These are phyloP conservation scores for Odontophorus gujanensis DNA, from an alignment of 2,113 vertebrate species.

Conservation along the genomic window DNA sequence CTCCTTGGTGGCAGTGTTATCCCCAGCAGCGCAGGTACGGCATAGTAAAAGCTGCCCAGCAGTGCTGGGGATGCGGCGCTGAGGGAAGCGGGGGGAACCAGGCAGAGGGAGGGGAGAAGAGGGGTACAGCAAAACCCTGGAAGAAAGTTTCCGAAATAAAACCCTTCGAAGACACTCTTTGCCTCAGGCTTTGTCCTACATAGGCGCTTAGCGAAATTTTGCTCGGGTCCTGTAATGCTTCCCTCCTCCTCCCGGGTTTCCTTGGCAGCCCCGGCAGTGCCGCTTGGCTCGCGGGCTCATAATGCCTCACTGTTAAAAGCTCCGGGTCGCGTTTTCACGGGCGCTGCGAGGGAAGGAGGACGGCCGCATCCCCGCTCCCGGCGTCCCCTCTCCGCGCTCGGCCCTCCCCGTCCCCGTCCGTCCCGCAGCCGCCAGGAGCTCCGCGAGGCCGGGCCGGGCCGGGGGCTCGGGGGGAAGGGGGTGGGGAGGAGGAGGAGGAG, in stretches of 20 bases:
- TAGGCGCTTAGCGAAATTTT: slow-evolving; percentile 35
- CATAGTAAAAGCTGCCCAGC: slow-evolving; percentile 55
- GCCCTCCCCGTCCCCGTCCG: background rate
- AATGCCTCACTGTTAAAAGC: slow-evolving; percentile 30
- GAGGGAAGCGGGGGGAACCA: background rate
- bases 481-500: background rate
- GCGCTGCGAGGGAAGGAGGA: background rate
- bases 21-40: background rate
- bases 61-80: background rate
- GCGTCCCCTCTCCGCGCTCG: too few species aligned
- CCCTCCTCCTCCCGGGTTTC: slow-evolving; percentile 59
- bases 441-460: background rate
- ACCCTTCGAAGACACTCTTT: slow-evolving; percentile 1
- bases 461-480: background rate
- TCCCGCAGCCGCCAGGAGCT: background rate
- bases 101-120: background rate
- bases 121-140: background rate
- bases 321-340: background rate
- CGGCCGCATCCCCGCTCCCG: background rate
- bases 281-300: background rate
- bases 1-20: slow-evolving; percentile 5
- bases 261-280: slow-evolving; percentile 59
- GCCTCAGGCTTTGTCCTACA: slow-evolving; percentile 56
- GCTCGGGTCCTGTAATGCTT: slow-evolving; percentile 43
- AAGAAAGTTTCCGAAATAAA: slow-evolving; percentile 58